Conservation (phyloP, 2,113 vertebrate genomes). For the Ramphastos sulfuratus region DNA sequence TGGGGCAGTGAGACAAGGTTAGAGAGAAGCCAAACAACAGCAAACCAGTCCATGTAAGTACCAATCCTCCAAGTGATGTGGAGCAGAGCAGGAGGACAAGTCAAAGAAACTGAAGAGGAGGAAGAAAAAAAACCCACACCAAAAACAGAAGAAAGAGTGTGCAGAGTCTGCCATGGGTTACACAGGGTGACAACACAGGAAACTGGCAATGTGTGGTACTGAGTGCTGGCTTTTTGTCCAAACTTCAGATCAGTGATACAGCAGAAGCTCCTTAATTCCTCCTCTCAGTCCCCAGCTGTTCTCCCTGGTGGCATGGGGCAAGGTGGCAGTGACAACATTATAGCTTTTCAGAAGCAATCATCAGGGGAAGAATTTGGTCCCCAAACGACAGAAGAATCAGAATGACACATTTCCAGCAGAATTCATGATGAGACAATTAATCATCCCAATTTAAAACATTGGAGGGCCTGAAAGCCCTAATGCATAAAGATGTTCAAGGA, state of each 20-base stretch:
- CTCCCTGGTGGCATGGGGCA: rapidly evolving
- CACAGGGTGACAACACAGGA: not conserved
- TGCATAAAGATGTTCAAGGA: not conserved
- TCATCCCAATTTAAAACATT: not conserved
- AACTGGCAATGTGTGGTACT: not conserved
- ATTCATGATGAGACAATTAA: not conserved
- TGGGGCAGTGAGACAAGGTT: not conserved
- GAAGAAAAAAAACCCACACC: not conserved
- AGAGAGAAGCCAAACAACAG: not conserved
- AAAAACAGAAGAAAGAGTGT: not conserved
- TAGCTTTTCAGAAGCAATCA: not conserved
- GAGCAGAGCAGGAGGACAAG: not conserved
- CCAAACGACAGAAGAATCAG: not conserved
- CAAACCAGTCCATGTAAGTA: rapidly evolving
- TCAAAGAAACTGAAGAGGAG: not conserved
- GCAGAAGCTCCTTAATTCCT: not conserved
- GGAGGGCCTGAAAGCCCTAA: not conserved
- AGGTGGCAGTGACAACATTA: not conserved
- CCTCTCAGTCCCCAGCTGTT: not conserved
- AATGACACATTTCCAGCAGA: not conserved
- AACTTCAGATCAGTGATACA: not conserved
- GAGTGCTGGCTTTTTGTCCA: not conserved
- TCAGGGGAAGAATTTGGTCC: not conserved
- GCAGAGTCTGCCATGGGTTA: not conserved
- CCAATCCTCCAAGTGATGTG: not conserved